Base-by-base conservation (phyloP, 2,113 vertebrate species). In the Ptilonorhynchus violaceus region DNA sequence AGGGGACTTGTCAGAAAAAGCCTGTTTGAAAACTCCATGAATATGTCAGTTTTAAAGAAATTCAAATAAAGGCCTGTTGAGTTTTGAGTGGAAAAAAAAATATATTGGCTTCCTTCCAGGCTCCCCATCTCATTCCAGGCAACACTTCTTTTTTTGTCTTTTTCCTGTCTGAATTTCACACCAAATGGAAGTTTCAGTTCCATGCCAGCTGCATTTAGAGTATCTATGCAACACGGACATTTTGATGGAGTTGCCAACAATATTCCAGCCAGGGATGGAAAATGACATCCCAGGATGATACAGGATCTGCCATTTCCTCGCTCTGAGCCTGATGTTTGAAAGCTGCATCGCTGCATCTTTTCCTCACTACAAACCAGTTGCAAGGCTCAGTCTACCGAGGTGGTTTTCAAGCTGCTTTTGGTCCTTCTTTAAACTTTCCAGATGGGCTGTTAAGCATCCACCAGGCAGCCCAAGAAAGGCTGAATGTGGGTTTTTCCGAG, bases 21-120 rank as follows among this genome's bases (percentile, higher is more conserved):
- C 85, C 89, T 79, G 39, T 86, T 83, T 90, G 96, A 92, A 80
- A 92, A 53, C 83, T 94, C 93, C 82, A 42, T 66, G 70, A 96
- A 83, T 49, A 50, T 96, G 96, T 74, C 94, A 95, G 72, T 85
- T 95, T 88, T 93, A 62, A 85, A 94, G 90, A 93, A 83, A 97
- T 93, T 93, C 90, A 96, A 76, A 89, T 93, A 89, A 79, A 96
- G 80, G 93, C 78, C 82, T 92, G 85, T 95, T 85, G 90, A 93
- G 88, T 90, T 97, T 85, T n/a, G 72, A 95, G 88, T 66, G 59
- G 58, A 16, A 5, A 41, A 52, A 50, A 86, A 84, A 58, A 67
- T 12, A 16, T 2, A 12, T 31, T 95, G 96, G 93, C 93, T 85
- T 63, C 41, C 30, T 86, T 92, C 92, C 96, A 96, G 78, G 56